Evolutionary conservation across 53 echinoderm and acorn worm species (phyloP).

Genomic region (Apostichopus leukothele): DNA sequence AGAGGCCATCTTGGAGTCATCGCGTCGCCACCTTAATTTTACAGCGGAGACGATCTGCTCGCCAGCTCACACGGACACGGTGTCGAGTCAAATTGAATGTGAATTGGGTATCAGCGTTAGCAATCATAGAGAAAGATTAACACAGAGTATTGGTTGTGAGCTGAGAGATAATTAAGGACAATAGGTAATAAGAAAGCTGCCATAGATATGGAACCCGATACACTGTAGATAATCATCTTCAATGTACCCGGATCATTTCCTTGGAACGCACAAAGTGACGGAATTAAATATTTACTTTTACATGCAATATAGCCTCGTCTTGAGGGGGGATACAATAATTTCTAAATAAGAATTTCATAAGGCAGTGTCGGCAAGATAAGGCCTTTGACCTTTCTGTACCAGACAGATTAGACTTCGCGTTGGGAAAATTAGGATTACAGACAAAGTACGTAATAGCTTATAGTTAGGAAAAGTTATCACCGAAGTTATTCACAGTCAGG

Average conservation of each 20-base stretch:
- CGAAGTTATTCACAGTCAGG: no score
- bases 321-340: neutral
- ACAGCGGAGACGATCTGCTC: neutral
- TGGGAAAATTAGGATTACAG: no score
- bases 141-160: neutral
- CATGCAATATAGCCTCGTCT: neutral
- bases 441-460: no score
- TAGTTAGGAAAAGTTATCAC: no score
- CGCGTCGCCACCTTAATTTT: slow-evolving; percentile 35
- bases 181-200: neutral
- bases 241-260: neutral
- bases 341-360: neutral
- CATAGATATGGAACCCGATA: neutral
- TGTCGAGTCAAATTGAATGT: slow-evolving; percentile 27
- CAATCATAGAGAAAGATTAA: neutral
- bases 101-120: slow-evolving; percentile 2
- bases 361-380: neutral
- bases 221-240: neutral
- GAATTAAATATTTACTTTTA: slow-evolving; percentile 12
- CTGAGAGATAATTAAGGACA: neutral
- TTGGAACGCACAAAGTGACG: neutral
- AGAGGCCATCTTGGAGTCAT: slow-evolving; percentile 27
- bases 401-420: neutral
- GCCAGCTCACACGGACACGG: neutral
- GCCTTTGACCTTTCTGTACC: neutral